Evolutionary conservation across 2,113 vertebrate genomes (phyloP), one percentile per base, ranked within the genome.

Genomic region (Falco punctatus): DNA sequence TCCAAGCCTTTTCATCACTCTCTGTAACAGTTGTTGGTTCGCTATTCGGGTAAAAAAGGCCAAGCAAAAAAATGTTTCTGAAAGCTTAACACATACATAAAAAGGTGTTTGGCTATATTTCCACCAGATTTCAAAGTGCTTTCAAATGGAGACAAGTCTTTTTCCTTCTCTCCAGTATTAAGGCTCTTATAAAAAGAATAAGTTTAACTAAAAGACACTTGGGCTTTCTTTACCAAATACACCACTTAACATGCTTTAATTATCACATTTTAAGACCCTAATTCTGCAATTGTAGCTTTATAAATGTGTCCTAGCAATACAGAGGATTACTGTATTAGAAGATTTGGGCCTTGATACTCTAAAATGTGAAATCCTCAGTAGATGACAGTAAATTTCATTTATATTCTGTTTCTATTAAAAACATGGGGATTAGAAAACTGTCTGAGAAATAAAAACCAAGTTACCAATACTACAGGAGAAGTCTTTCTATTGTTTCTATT

Each of bases 161-260:
- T 73, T 49, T 30, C 78, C 77, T 94, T 48, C 64, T 92, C 95
- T 93, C 95, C 91, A 84, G 61, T 75, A 92, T 95, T 97, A 96
- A 97, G 96, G 95, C 70, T 81, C 80, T 84, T 83, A 59, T 2
- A 15, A 71, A 48, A 81, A 67, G 49, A 24, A 3, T 2, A 92
- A 77, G 30, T 55, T 85, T 46, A 69, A 65, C 72, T 88, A 59
- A 77, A 95, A 94, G 95, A 96, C 92, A 96, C 81, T 92, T 92
- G 62, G 71, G 78, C 67, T 91, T 92, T 49, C 61, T 70, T 77
- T 73, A 73, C 46, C 49, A 81, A 67, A 78, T 22, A 77, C n/a
- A 77, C 27, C 79, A 79, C 59, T 86, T 44, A n/a, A 20, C 44
- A 27, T 10, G 27, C 30, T 94, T 80, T 46, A 89, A 69, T 42